Evolutionary conservation across 2,113 vertebrate species (phyloP), one percentile per base, ranked within the genome.

Genomic region (Alouatta palliata): DNA sequence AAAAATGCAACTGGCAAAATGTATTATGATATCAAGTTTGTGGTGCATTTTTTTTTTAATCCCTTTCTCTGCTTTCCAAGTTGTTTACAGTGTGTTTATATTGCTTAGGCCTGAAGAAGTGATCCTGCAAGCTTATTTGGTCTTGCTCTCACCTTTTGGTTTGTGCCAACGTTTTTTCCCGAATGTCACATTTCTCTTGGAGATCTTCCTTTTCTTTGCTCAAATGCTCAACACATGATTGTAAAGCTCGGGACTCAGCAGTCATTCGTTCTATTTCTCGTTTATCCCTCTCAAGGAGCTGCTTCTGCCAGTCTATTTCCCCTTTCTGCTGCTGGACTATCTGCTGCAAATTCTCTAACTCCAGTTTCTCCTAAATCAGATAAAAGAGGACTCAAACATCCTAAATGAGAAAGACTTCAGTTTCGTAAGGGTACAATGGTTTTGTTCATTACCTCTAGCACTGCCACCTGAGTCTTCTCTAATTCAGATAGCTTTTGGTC

Each of bases 401-500:
- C n/a, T 20, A 37, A 35, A 21, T 86, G 54, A 68, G 64, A 71
- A 91, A 75, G 82, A 27, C 54, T 35, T 20, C 3, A 52, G 45
- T 49, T 27, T 75, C 37, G 25, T 9, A 13, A 32, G 58, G 17
- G 82, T 5, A 17, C 40, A 47, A 20, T 0, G 11, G 56, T 61
- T 82, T 21, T 47, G 30, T 17, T 49, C 8, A 30, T 97, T 87
- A 99, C 99, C 98, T 99, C 98, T 1, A 99, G 97, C 75, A 99
- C 8, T 9, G 98, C 96, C 40, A 93, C 93, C 76, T 98, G 99
- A 23, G 71, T 98, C 93, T 98, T 98, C 80, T 99, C 98, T 12
- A 99, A 95, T 83, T 99, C 99, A 0, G 97, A 93, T 17, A 99
- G 23, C 87, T 98, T 99, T 88, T 99, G 98, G 16, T 98, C 96